A percentile compares a stretch with the other conserved stretches of the same genome.
phyloP scores from a whole-genome alignment of 2,888 invertebrate species.

The Philopedon plagiatum region DNA sequence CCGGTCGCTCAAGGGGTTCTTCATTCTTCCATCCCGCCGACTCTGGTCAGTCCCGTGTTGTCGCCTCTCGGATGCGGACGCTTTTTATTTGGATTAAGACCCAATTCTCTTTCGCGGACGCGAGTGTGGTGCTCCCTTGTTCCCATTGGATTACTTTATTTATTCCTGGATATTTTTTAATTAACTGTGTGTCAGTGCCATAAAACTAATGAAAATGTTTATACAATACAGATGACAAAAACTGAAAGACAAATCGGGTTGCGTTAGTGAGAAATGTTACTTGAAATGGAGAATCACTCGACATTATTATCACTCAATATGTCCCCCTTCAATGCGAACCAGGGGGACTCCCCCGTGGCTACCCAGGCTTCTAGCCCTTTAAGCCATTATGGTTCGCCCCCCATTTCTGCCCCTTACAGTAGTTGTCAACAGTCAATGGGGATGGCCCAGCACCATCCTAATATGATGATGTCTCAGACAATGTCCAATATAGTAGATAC shows the following conservation, averaged over 20 bases:
- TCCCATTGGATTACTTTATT: constrained; percentile 19
- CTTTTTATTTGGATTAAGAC: constrained; percentile 12
- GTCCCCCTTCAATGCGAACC: constrained; percentile 87
- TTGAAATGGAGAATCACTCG: constrained; percentile 89
- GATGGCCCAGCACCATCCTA: constrained; percentile 59
- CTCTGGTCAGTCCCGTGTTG: constrained; percentile 42
- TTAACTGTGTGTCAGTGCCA: constrained; percentile 18
- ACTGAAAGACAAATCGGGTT: constrained; percentile 13
- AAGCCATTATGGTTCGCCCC: constrained; percentile 70
- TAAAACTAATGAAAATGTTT: constrained; percentile 17
- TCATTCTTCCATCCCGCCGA: constrained; percentile 22
- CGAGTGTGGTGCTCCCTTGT: constrained; percentile 34
- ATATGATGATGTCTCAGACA: constrained; percentile 63
- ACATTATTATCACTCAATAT: constrained; percentile 91
- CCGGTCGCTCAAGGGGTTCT: constrained; percentile 51
- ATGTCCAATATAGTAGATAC: constrained; percentile 76
- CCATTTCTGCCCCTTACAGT: constrained; percentile 59
- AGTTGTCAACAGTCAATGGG: constrained; percentile 63
- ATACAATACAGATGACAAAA: constrained; percentile 41
- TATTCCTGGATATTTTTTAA: constrained; percentile 19
- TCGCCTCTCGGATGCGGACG: constrained; percentile 37
- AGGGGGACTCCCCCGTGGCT: constrained; percentile 74
- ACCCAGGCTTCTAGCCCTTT: constrained; percentile 65
- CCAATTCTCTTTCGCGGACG: constrained; percentile 31
- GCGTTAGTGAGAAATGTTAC: constrained; percentile 75